Conservation (phyloP, 2,888 invertebrate genomes). For the Agrypnus murinus region DNA sequence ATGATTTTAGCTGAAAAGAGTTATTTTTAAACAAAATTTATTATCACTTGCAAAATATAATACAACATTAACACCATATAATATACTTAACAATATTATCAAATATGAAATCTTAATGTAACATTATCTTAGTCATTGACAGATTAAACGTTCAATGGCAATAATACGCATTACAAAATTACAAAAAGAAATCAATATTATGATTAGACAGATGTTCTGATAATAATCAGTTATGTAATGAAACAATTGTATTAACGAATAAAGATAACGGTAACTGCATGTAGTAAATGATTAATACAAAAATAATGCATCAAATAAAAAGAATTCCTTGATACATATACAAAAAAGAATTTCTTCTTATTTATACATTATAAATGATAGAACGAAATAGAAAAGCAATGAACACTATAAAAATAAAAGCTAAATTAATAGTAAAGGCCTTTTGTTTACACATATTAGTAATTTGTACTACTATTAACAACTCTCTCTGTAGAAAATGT, state of each 20-base stretch:
- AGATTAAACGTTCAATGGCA: too few relatives aligned
- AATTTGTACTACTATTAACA: constrained; percentile 18
- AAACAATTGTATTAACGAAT: background rate
- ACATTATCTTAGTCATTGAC: too few relatives aligned
- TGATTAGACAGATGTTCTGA: too few relatives aligned
- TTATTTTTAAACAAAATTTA: constrained; percentile 35
- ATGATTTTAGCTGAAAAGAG: too few relatives aligned
- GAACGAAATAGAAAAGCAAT: constrained; percentile 11
- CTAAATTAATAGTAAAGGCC: background rate
- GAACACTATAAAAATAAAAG: constrained; percentile 5
- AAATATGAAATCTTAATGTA: constrained; percentile 19
- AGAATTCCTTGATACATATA: background rate
- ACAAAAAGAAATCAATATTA: too few relatives aligned
- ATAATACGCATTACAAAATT: too few relatives aligned
- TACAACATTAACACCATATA: constrained; percentile 36
- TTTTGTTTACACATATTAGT: constrained; percentile 2
- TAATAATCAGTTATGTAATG: too few relatives aligned
- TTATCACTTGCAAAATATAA: constrained; percentile 30
- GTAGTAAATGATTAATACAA: constrained; percentile 2
- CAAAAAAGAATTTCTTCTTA: background rate
- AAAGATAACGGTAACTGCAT: background rate
- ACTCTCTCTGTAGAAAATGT: background rate
- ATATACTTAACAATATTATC: constrained; percentile 22
- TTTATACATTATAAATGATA: background rate
- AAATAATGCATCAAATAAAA: background rate